A percentile compares a stretch with the other conserved stretches of the same genome.
Conservation (phyloP, 2,113 vertebrate species). For the Malurus alboscapulatus region DNA sequence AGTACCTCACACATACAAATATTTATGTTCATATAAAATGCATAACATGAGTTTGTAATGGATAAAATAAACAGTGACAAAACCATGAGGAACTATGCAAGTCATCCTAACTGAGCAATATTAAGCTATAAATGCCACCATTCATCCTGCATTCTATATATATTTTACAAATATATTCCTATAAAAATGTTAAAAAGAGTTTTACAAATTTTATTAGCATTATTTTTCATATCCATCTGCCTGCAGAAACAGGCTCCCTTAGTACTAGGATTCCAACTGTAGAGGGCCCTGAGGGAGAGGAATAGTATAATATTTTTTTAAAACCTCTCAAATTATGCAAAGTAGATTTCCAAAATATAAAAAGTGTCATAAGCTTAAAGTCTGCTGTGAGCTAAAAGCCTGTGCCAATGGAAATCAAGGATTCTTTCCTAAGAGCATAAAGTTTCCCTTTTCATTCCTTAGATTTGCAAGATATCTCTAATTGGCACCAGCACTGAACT, state of each 20-base stretch:
- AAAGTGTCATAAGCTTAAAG: constrained; percentile 31
- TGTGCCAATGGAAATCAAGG: neutral
- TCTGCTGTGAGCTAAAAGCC: constrained; percentile 21
- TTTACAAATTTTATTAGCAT: constrained; percentile 58
- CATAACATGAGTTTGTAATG: neutral
- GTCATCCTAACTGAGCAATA: constrained; percentile 16
- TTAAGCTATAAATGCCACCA: neutral
- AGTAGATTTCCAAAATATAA: constrained; percentile 36
- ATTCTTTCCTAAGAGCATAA: neutral
- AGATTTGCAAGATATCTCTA: neutral
- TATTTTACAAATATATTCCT: constrained; percentile 40
- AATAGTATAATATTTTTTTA: neutral
- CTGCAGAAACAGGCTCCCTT: constrained; percentile 8
- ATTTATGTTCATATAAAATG: neutral
- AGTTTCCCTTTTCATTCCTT: neutral
- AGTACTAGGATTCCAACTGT: constrained; percentile 18
- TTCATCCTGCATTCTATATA: neutral
- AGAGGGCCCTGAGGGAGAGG: constrained; percentile 42
- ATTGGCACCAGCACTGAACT: neutral
- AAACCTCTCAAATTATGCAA: constrained; percentile 51
- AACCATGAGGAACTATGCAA: constrained; percentile 1
- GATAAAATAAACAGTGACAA: constrained; percentile 7
- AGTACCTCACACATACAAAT: neutral
- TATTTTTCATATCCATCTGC: constrained; percentile 55
- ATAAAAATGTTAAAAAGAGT: constrained; percentile 35